Evolutionary conservation across 2,797 vertebrate species (phyloP), one percentile per base, ranked within the genome.

Genomic region (Periparus ater): DNA sequence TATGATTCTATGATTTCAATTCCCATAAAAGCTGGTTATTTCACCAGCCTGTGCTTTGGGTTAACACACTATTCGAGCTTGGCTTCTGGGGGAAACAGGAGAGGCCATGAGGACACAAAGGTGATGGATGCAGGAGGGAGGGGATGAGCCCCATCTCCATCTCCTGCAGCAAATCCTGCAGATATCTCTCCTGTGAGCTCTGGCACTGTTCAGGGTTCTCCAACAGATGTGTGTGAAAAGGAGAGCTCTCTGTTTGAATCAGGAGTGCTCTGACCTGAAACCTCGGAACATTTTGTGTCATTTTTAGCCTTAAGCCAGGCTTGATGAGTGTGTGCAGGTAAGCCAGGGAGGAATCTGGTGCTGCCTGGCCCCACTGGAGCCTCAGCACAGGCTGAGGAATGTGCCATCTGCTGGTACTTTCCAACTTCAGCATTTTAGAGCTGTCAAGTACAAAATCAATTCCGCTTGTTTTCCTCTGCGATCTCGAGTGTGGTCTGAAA

Each of bases 371-470:
- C 47, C 47, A 26, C n/a, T 21, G 36, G 36, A 54, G 21, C 27
- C 29, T 26, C 47, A 8, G 55, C 14, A 86, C 89, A 88, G n/a
- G 77, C 78, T 57, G 60, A 50, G 70, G 4, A 12, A 70, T 36
- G 18, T 71, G 84, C 66, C 83, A 65, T 70, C 91, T 95, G 55
- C 74, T 66, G 86, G 73, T 26, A 17, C 32, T 38, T 81, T 7
- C 20, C 15, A 9, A 29, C 27, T 77, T 30, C 17, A 42, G 5
- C 5, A 6, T 25, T 44, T 73, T 13, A 44, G 18, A n/a, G 11
- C 54, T 27, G 38, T 11, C 20, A 3, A 36, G 15, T 6, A 38
- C 15, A 70, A 63, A 68, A 70, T 17, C 7, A 29, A 1, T 17
- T 27, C 62, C 2, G 23, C 38, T 27, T 42, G 15, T 29, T 91